Evolutionary conservation across 2,797 vertebrate genomes (phyloP).

Genomic region (Denticeps clupeoides): DNA sequence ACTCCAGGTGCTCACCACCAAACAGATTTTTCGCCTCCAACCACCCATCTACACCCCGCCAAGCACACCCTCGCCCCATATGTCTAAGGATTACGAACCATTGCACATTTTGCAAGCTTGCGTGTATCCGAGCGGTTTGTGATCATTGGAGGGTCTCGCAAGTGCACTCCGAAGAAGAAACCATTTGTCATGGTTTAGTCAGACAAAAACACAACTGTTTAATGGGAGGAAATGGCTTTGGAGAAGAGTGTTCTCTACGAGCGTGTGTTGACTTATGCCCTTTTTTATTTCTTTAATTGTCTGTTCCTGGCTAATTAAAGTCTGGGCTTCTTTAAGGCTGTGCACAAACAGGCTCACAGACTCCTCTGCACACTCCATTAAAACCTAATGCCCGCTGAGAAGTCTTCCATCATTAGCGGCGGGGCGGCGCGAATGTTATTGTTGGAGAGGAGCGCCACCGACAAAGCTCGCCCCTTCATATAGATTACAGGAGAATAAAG

Average conservation of each 20-base stretch:
- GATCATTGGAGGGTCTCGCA: background rate
- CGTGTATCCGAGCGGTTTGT: background rate
- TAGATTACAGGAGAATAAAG: constrained; percentile 27
- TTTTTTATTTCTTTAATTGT: constrained; percentile 19
- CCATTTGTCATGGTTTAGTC: constrained; percentile 24
- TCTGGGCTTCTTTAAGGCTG: constrained; percentile 6
- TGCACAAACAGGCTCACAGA: constrained; percentile 14
- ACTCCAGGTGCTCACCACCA: background rate
- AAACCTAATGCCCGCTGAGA: constrained; percentile 12
- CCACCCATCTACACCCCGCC: constrained; percentile 14
- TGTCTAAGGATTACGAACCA: constrained; percentile 24
- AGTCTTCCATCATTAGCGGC: constrained; percentile 32
- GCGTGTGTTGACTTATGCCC: constrained; percentile 1
- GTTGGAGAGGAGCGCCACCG: constrained; percentile 27
- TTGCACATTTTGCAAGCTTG: constrained; percentile 28
- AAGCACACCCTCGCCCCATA: too few species aligned
- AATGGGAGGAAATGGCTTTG: constrained; percentile 13
- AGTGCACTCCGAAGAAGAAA: constrained; percentile 13
- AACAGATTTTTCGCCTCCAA: background rate
- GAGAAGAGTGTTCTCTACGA: constrained; percentile 1
- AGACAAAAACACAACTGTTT: constrained; percentile 5
- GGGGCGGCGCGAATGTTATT: constrained; percentile 45
- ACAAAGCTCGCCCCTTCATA: constrained; percentile 19
- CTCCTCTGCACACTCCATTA: constrained; percentile 9
- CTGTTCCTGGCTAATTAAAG: constrained; percentile 23